Conservation (phyloP, 2,888 invertebrate species). For the Pinctada fucata region DNA sequence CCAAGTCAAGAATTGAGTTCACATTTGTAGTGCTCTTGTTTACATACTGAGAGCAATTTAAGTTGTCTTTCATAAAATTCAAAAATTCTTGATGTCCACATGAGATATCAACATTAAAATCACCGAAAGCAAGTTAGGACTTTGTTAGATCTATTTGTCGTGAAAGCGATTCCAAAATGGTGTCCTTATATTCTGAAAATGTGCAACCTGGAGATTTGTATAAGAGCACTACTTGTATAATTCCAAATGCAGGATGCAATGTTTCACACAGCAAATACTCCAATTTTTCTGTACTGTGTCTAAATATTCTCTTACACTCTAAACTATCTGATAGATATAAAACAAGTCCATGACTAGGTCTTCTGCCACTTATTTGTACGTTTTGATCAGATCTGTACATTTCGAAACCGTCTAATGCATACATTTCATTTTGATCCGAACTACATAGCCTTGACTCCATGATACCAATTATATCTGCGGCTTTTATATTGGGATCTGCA, state of each 20-base stretch:
- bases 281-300: no score
- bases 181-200: neutral
- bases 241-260: neutral
- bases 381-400: constrained; percentile 27
- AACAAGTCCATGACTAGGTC: no score
- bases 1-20: neutral
- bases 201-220: constrained; percentile 27
- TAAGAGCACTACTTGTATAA: constrained; percentile 27
- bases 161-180: neutral
- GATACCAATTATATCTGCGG: constrained; percentile 28
- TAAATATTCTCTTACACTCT: no score
- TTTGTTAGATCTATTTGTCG: neutral
- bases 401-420: constrained; percentile 16
- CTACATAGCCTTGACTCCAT: constrained; percentile 25
- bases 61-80: no score
- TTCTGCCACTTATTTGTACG: no score
- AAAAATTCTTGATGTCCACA: no score
- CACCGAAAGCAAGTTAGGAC: neutral
- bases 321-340: no score
- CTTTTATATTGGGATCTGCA: no score
- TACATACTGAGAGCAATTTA: constrained; percentile 1
- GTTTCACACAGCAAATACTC: neutral
- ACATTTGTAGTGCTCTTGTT: constrained; percentile 28
- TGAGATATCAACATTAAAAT: no score
- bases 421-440: constrained; percentile 9